phyloP scores from a whole-genome alignment of 2,113 vertebrate genomes.

The Ancistrus triradiatus region DNA sequence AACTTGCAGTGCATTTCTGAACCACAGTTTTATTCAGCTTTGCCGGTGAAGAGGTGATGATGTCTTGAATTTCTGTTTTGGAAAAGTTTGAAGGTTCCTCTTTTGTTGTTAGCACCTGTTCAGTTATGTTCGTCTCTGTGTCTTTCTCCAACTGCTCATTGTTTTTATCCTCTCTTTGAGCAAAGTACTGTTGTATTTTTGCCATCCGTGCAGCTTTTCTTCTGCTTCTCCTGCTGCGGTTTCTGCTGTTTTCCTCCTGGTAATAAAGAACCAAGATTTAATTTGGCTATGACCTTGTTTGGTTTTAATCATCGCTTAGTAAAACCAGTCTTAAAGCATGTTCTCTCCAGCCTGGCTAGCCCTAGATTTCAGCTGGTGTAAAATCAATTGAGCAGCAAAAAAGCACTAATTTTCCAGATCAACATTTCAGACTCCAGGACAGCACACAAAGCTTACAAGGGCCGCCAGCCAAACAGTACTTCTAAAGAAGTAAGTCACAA shows the following conservation, averaged over 20 bases:
- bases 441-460: no score
- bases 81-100: slow-evolving; percentile 15
- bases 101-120: neutral
- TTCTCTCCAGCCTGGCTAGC: no score
- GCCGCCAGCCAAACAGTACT: no score
- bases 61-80: slow-evolving; percentile 20
- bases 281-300: slow-evolving; percentile 16
- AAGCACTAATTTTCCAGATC: no score
- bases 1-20: neutral
- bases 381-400: no score
- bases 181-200: slow-evolving; percentile 54
- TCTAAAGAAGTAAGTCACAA: no score
- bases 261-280: slow-evolving; percentile 32
- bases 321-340: no score
- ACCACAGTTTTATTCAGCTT: neutral
- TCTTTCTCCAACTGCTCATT: slow-evolving; percentile 6
- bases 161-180: slow-evolving; percentile 32
- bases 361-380: no score
- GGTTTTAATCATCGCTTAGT: no score
- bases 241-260: slow-evolving; percentile 56
- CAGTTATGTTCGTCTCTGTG: neutral
- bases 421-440: no score
- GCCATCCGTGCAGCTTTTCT: slow-evolving; percentile 56
- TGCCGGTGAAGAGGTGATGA: neutral
- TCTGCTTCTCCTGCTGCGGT: slow-evolving; percentile 44